phyloP scores from a whole-genome alignment of 2,888 invertebrate species.

The Euzophera pinguis region DNA sequence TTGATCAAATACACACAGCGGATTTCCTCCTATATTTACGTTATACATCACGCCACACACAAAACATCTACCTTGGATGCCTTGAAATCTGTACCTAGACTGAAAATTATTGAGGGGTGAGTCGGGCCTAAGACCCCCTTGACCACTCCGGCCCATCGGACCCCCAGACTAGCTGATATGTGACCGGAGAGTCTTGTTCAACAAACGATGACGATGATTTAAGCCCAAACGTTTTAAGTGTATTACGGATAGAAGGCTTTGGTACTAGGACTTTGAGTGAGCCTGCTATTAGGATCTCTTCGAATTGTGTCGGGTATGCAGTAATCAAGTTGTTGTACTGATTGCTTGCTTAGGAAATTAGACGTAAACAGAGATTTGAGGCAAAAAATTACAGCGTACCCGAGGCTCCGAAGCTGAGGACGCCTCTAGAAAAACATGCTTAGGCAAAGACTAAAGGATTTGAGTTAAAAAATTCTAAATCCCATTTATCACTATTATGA shows the following conservation, averaged over 20 bases:
- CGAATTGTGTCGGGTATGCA: constrained; percentile 59
- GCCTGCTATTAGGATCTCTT: constrained; percentile 64
- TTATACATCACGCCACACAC: constrained; percentile 44
- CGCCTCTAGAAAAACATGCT: too few relatives aligned
- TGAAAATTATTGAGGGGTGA: constrained; percentile 65
- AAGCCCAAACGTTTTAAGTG: constrained; percentile 79
- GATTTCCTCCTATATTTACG: constrained; percentile 49
- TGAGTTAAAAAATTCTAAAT: too few relatives aligned
- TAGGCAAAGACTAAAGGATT: too few relatives aligned
- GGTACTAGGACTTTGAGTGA: constrained; percentile 72
- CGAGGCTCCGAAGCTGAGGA: too few relatives aligned
- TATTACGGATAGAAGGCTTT: constrained; percentile 77
- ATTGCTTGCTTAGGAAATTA: not conserved
- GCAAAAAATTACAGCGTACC: too few relatives aligned
- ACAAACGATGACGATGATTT: constrained; percentile 81
- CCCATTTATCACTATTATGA: too few relatives aligned
- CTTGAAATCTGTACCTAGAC: constrained; percentile 70
- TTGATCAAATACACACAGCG: constrained; percentile 46
- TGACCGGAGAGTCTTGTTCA: constrained; percentile 80
- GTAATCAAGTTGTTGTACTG: constrained; percentile 28
- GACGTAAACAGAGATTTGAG: too few relatives aligned
- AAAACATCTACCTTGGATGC: constrained; percentile 63
- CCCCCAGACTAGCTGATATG: constrained; percentile 54
- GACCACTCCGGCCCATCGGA: constrained; percentile 28
- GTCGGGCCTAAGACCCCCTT: constrained; percentile 18